phyloP scores from a whole-genome alignment of 1,140 invertebrate genomes.

The Planococcus citri region DNA sequence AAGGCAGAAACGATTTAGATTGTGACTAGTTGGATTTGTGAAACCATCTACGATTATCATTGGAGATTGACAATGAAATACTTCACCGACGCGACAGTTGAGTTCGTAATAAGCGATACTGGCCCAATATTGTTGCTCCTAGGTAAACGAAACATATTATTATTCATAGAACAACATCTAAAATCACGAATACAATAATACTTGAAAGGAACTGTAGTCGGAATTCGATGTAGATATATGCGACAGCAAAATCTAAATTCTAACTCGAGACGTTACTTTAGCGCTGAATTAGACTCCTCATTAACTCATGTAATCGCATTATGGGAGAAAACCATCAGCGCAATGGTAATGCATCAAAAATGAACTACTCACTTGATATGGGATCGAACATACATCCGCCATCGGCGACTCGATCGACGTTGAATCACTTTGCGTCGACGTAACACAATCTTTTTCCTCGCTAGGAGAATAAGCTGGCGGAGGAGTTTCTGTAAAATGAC shows the following conservation, averaged over 20 bases:
- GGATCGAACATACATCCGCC: conserved; percentile 63
- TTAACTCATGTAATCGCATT: not conserved
- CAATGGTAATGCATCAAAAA: not conserved
- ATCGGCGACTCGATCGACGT: conserved; percentile 45
- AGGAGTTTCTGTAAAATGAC: conserved; percentile 59
- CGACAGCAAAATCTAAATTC: not conserved
- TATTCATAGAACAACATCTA: not conserved
- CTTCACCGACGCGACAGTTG: conserved; percentile 88
- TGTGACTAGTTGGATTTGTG: conserved; percentile 82
- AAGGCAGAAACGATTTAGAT: conserved; percentile 86
- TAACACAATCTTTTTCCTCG: conserved; percentile 48
- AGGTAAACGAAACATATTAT: conserved; percentile 30
- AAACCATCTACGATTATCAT: conserved; percentile 91
- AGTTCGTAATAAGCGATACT: conserved; percentile 93
- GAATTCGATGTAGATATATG: not conserved
- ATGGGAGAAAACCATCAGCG: not conserved
- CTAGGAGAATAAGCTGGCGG: conserved; percentile 85
- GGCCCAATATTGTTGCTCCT: conserved; percentile 88
- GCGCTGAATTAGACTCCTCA: conserved; percentile 5
- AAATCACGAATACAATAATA: not conserved
- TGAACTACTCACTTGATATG: conserved; percentile 51
- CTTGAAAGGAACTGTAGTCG: not conserved
- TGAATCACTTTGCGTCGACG: conserved; percentile 35
- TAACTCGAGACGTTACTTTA: not conserved
- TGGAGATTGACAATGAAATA: conserved; percentile 83